Evolutionary conservation across 1,140 invertebrate genomes (phyloP).

Genomic region (Caenorhabditis inopinata): DNA sequence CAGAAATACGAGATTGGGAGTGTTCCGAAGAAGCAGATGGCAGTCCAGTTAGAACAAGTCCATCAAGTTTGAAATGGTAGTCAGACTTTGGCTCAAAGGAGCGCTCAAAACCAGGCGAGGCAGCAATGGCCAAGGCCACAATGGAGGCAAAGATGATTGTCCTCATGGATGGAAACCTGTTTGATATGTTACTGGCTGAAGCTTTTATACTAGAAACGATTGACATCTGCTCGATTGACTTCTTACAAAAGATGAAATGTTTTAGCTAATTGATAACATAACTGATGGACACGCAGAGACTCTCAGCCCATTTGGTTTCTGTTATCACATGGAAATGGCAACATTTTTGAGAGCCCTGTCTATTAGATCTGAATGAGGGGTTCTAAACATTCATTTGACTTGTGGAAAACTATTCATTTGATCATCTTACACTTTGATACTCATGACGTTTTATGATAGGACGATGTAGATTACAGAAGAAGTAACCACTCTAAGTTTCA

Average conservation of each 20-base stretch:
- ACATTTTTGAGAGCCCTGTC: constrained; percentile 15
- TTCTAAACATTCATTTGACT: neutral
- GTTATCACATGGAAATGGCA: neutral
- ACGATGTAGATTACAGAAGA: neutral
- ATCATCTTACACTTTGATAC: constrained; percentile 9
- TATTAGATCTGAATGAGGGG: neutral
- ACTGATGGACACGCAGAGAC: neutral
- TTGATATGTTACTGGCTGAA: neutral
- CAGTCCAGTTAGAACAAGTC: constrained; percentile 31
- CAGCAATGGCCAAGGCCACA: constrained; percentile 31
- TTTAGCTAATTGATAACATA: constrained; percentile 12
- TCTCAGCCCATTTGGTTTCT: neutral
- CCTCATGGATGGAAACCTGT: constrained; percentile 33
- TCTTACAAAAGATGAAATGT: neutral
- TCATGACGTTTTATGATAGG: constrained; percentile 26
- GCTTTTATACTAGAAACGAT: neutral
- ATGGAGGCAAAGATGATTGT: constrained; percentile 20
- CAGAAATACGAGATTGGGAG: constrained; percentile 22
- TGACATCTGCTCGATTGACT: constrained; percentile 18
- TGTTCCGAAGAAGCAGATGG: neutral
- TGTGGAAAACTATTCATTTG: neutral
- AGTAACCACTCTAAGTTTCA: too few species aligned
- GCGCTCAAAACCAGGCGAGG: constrained; percentile 29
- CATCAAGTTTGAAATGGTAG: constrained; percentile 32
- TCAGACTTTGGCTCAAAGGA: constrained; percentile 23